phyloP scores from a whole-genome alignment of 2,113 vertebrate species.

The Steatornis caripensis region DNA sequence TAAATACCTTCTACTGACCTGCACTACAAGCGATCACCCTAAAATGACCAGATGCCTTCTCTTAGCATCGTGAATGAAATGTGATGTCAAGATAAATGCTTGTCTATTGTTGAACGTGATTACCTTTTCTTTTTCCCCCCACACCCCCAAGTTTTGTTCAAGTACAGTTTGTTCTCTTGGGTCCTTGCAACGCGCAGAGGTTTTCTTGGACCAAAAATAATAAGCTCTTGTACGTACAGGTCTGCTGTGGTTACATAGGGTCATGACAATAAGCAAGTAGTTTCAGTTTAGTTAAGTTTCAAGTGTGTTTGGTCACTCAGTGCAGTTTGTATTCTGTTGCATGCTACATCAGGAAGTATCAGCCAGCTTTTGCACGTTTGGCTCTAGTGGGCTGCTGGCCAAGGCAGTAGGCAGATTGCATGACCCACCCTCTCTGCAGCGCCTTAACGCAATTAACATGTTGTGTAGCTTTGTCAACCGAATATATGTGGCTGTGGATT shows the following conservation, averaged over 20 bases:
- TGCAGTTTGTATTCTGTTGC: neutral
- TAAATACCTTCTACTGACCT: neutral
- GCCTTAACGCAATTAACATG: neutral
- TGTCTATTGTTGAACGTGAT: neutral
- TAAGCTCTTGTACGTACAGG: neutral
- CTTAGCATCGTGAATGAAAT: neutral
- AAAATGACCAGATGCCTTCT: neutral
- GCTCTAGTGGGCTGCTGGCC: neutral
- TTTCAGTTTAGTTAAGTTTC: neutral
- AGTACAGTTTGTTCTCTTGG: neutral
- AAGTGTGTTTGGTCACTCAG: neutral
- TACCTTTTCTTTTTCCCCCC: neutral
- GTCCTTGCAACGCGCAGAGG: neutral
- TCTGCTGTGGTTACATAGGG: neutral
- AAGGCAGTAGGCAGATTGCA: neutral
- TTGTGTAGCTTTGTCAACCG: neutral
- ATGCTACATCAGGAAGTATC: neutral
- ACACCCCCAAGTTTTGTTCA: neutral
- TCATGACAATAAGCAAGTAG: neutral
- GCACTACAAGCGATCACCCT: neutral
- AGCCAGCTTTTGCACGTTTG: neutral
- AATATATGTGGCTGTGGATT: fast-evolving
- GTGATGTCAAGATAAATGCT: neutral
- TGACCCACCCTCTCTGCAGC: fast-evolving
- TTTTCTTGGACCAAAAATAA: neutral